Evolutionary conservation across 64 coral and sea anemone species (phyloP).

Genomic region (Pocillopora damicornis): DNA sequence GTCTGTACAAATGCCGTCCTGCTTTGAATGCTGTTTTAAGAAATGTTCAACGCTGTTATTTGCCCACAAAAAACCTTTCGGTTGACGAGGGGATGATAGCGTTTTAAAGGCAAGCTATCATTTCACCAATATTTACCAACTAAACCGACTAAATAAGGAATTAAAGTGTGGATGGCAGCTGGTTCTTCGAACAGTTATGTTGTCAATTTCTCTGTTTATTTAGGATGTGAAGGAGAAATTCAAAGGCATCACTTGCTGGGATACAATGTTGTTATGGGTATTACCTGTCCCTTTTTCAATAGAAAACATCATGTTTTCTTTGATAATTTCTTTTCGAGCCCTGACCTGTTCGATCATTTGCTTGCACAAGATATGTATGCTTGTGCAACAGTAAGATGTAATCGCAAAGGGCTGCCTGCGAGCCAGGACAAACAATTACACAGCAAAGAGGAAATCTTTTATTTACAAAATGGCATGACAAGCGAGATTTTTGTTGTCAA

Average conservation of each 20-base stretch:
- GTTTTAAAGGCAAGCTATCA: constrained; percentile 32
- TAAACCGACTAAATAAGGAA: constrained; percentile 46
- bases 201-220: constrained; percentile 40
- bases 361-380: no score
- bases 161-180: constrained; percentile 60
- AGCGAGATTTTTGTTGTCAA: no score
- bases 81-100: constrained; percentile 54
- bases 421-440: background rate
- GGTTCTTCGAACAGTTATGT: constrained; percentile 43
- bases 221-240: constrained; percentile 17
- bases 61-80: constrained; percentile 12
- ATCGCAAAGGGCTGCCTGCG: no score
- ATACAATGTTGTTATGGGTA: constrained; percentile 47
- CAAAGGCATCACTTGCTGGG: constrained; percentile 6
- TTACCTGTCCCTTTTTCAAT: constrained; percentile 26
- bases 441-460: background rate
- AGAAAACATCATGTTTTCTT: background rate
- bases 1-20: constrained; percentile 49
- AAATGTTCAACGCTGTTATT: constrained; percentile 32
- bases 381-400: no score
- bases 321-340: constrained; percentile 38
- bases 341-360: no score
- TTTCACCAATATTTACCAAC: constrained; percentile 41
- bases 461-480: no score
- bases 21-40: constrained; percentile 31